Conservation (phyloP, 2,113 vertebrate species). For the Rutilus rutilus region DNA sequence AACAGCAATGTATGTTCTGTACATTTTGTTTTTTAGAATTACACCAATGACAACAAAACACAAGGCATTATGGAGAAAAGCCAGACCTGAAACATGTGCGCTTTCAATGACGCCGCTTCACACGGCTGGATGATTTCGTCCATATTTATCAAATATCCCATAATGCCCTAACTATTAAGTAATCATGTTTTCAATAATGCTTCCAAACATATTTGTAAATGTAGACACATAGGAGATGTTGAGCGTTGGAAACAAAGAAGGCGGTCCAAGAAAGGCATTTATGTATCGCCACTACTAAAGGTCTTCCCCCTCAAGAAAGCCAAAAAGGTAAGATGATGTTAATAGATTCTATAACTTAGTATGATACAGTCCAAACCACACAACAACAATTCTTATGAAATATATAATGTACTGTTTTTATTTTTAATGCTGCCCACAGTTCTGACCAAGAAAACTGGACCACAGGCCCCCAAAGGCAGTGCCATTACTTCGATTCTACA, state of each 20-base stretch:
- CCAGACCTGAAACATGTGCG: background rate
- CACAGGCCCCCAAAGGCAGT: background rate
- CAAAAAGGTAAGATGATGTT: too few species aligned
- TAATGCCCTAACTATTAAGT: background rate
- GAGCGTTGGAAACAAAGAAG: too few species aligned
- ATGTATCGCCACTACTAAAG: too few species aligned
- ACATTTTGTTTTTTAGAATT: background rate
- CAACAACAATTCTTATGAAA: too few species aligned
- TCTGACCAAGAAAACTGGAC: background rate
- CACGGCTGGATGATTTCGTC: background rate
- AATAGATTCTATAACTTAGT: too few species aligned
- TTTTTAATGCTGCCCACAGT: background rate
- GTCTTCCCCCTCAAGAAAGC: too few species aligned
- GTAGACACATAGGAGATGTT: too few species aligned
- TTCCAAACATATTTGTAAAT: background rate
- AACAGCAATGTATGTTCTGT: background rate
- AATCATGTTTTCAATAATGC: background rate
- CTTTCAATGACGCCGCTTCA: background rate
- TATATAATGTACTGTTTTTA: too few species aligned
- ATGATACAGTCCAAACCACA: too few species aligned
- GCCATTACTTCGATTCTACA: background rate
- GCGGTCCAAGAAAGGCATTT: too few species aligned
- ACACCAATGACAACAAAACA: background rate
- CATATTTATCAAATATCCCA: background rate
- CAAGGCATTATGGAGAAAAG: background rate